Evolutionary conservation across 2,888 invertebrate species (phyloP), one percentile per base, ranked within the genome.

Genomic region (Parnassius mnemosyne): DNA sequence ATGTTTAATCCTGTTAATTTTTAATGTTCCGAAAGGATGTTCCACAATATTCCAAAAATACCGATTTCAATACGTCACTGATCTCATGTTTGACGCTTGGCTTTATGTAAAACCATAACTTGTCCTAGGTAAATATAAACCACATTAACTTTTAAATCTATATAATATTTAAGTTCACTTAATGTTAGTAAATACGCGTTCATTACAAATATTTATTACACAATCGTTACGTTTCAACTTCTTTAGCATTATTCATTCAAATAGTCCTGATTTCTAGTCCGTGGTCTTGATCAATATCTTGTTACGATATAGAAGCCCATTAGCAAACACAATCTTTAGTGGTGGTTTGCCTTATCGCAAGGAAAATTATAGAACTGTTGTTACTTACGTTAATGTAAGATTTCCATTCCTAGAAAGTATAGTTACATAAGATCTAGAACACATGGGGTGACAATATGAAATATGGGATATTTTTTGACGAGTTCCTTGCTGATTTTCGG

Each of bases 241-340:
- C 20, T 20, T 20, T 20, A 20, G 20, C 20, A 20, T 20, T 20
- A 20, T 10, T 49, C 7, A 13, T 49, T 49, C 12, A 13, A 13
- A 13, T 9, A 9, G 12, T 9, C 47, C 47, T 0, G 12, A 47
- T 47, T 25, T 25, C 25, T 25, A 25, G 3, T 25, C 25, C 3
- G 25, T 25, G 25, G 25, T 25, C 34, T 16, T 13, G 12, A 49
- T 49, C 49, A 49, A 49, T 49, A 49, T 7, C n/a, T 9, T 13
- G 49, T 56, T 25, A 55, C 44, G 16, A 56, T 13, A 53, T 13
- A 43, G 13, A 13, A 42, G 16, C 53, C 42, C 46, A 46, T n/a
- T 7, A 46, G 46, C 34, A 1, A 34, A 34, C 5, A n/a, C n/a
- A 46, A 46, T 46, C 46, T n/a, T 46, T 46, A 34, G 34, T 34